Evolutionary conservation across 1,140 invertebrate species (phyloP), one percentile per base, ranked within the genome.

Genomic region (Hermetia illucens): DNA sequence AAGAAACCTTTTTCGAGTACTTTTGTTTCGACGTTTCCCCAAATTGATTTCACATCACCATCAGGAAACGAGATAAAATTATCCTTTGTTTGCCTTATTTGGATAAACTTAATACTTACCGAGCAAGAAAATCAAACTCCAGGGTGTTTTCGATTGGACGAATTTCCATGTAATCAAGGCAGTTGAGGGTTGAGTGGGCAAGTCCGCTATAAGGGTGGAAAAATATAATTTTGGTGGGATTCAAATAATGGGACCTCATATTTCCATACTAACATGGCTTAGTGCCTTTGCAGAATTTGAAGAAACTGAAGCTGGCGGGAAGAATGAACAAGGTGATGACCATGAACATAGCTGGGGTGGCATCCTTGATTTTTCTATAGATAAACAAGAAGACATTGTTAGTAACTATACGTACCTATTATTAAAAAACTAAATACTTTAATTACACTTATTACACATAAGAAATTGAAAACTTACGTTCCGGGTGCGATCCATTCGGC

Each of bases 281-380:
- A n/a, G 45, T 44, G 5, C 60, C 43, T 0, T 48, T 62, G 58
- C 80, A 80, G 36, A 78, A 74, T 29, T 74, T 68, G n/a, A 82
- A 44, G 53, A 81, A 83, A 44, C 80, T 75, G 30, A 81, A 67
- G 15, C 81, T 75, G 34, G 82, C 71, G 1, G 88, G 87, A 19
- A 90, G 61, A 9, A 86, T 58, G 55, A 91, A 91, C 50, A 90
- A 71, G 12, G 88, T 62, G 22, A 89, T 66, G 3, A 82, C 80
- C 2, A 90, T 70, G 31, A 79, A 73, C 45, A 87, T 75, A 1
- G 82, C 88, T 1, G 85, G 77, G 15, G 82, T 86, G 0, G 85
- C 84, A 51, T 91, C 86, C 47, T 82, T 78, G 20, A 83, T 73
- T 40, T 68, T 65, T 51, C 77, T 80, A 50, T 3, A 65, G 68